Percentiles rank a stretch among this genome's conserved stretches.
Evolutionary conservation across 2,113 vertebrate species (phyloP).

Genomic region (Clarias batrachus): DNA sequence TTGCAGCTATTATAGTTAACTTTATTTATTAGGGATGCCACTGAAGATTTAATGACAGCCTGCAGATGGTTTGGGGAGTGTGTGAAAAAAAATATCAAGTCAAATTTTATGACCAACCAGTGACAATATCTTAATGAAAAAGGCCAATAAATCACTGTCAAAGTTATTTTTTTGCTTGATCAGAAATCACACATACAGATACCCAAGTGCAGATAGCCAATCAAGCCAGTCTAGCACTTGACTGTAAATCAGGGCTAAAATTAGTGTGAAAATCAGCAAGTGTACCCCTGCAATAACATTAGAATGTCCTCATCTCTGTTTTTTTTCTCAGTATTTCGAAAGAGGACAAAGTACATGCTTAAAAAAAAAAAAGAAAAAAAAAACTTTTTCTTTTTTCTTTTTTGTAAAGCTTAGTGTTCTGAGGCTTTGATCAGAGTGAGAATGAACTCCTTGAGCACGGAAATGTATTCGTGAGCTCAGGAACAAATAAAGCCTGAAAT

Average conservation of each 20-base stretch:
- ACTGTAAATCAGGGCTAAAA: slow-evolving; percentile 1
- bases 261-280: not conserved
- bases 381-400: not conserved
- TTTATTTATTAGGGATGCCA: not conserved
- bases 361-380: too few species aligned
- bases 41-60: not conserved
- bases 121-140: not conserved
- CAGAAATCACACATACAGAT: not conserved
- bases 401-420: not conserved
- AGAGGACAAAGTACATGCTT: not conserved
- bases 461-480: not conserved
- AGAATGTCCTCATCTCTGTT: not conserved
- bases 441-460: not conserved
- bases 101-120: not conserved
- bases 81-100: not conserved
- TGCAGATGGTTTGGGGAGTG: not conserved
- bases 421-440: not conserved
- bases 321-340: not conserved
- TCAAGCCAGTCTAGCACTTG: not conserved
- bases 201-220: not conserved
- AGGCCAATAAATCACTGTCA: not conserved
- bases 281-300: not conserved
- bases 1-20: not conserved
- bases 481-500: not conserved
- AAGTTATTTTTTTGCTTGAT: not conserved